These are phyloP conservation scores for Amphiprion ocellaris DNA, from an alignment of 2,113 vertebrate genomes.

Conservation along the genomic window DNA sequence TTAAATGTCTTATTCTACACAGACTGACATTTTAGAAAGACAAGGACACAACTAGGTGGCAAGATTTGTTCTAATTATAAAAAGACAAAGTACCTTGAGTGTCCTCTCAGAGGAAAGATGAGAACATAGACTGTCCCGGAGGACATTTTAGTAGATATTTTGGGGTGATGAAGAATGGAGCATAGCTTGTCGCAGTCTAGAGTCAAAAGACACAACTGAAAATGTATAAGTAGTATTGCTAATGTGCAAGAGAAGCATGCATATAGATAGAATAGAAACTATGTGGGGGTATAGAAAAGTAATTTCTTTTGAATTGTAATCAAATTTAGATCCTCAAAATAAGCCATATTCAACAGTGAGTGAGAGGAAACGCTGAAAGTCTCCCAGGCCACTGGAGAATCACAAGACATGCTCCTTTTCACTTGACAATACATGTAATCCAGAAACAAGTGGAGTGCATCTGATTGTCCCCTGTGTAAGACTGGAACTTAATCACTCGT, in stretches of 20 bases:
- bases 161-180: conserved; percentile 37
- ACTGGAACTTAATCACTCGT: conserved; percentile 47
- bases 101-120: conserved; percentile 11
- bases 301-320: not conserved
- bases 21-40: conserved; percentile 14
- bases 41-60: conserved; percentile 1
- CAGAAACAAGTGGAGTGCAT: conserved; percentile 56
- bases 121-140: conserved; percentile 8
- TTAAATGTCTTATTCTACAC: conserved; percentile 3
- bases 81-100: conserved; percentile 16
- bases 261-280: not conserved
- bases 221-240: conserved; percentile 22
- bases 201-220: conserved; percentile 45
- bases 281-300: not conserved
- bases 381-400: conserved; percentile 21
- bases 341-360: conserved; percentile 22
- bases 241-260: not conserved
- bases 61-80: conserved; percentile 5
- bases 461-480: conserved; percentile 47
- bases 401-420: conserved; percentile 37
- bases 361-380: conserved; percentile 22
- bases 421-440: conserved; percentile 59
- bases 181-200: conserved; percentile 1
- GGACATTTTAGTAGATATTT: conserved; percentile 33
- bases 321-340: not conserved